Evolutionary conservation across 2,113 vertebrate species (phyloP), one percentile per base, ranked within the genome.

Genomic region (Eulemur macaco): DNA sequence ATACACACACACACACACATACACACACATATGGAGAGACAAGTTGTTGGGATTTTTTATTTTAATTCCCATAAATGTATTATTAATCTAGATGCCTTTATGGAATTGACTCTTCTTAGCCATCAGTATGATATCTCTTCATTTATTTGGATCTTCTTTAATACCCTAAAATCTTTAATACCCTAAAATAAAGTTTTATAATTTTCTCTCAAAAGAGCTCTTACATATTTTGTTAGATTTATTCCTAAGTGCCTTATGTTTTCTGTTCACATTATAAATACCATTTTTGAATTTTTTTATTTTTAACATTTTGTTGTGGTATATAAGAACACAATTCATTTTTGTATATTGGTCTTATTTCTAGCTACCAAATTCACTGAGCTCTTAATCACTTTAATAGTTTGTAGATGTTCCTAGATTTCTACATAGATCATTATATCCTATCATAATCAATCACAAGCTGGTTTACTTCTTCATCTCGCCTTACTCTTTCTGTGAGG

Each of bases 51-150:
- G 11, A 68, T 92, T 88, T 88, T 95, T 31, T 13, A 45, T 77
- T 95, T 88, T 89, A 96, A 97, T 96, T 92, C 14, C 8, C 91
- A 81, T 37, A 94, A 77, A 60, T 73, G 5, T 60, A 77, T 64
- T 73, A 64, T 80, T 91, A 93, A 93, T 52, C 64, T 87, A 69
- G 29, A 47, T n/a, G 66, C 42, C n/a, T 81, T 86, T 50, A 56
- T 85, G 37, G 21, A 29, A 58, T 45, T 93, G n/a, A 73, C 2
- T 94, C 84, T 78, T 89, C 50, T 37, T 80, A 71, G 17, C 21
- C 31, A 42, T 83, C 95, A 69, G 52, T 89, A 74, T 52, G 12
- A 18, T 60, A 50, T 15, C 20, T 64, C 45, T 74, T 71, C 45
- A 71, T 23, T 92, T 82, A 69, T 69, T 74, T 95, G 5, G 45